A percentile compares a stretch with the other conserved stretches of the same genome.
These are phyloP conservation scores for Octodon degus DNA, from an alignment of 2,113 vertebrate species.

Conservation along the genomic window DNA sequence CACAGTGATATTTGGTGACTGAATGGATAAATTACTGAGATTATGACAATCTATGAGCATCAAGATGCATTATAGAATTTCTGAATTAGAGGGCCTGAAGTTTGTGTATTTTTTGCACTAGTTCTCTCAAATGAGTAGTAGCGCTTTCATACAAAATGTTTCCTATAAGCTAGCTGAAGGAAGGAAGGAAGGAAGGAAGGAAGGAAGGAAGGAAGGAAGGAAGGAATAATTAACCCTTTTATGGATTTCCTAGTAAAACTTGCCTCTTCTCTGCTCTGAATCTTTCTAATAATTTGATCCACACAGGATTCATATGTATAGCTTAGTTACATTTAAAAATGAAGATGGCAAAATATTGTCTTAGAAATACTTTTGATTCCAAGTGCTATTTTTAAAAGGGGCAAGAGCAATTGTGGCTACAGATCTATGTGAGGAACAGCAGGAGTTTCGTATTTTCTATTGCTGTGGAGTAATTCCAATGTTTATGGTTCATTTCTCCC, in stretches of 20 bases:
- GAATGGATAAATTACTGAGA: neutral
- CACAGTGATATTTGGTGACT: neutral
- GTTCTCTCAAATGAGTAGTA: neutral
- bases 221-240: neutral
- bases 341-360: slow-evolving; percentile 53
- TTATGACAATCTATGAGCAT: neutral
- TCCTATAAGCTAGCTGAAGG: neutral
- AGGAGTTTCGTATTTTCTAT: slow-evolving; percentile 67
- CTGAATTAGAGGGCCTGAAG: neutral
- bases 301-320: neutral
- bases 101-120: slow-evolving; percentile 2
- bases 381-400: slow-evolving; percentile 66
- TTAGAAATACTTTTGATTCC: slow-evolving; percentile 52
- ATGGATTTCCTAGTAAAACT: neutral
- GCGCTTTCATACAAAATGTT: neutral
- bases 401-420: slow-evolving; percentile 24
- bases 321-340: slow-evolving; percentile 67
- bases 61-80: neutral
- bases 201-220: neutral
- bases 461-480: slow-evolving; percentile 60
- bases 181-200: neutral
- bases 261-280: neutral
- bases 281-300: neutral
- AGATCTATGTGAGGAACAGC: slow-evolving; percentile 47
- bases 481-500: slow-evolving; percentile 66